A percentile compares a stretch with the other conserved stretches of the same genome.
Conservation (phyloP, 2,888 invertebrate genomes). For the Sturmia bella region DNA sequence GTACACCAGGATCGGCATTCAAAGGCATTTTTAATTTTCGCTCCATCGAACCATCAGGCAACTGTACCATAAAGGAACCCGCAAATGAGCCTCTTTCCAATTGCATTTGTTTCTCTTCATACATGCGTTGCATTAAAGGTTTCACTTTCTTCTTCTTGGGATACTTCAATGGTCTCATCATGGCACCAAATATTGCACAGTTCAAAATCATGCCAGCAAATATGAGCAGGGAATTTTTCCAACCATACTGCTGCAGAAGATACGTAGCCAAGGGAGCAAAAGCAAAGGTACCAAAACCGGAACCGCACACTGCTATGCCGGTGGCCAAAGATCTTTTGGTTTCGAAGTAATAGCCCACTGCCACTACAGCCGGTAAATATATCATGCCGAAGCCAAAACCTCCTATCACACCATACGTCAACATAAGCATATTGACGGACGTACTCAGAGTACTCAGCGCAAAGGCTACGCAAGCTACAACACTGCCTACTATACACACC, state of each 20-base stretch:
- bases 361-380: slow-evolving; percentile 97
- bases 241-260: slow-evolving; percentile 89
- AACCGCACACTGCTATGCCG: slow-evolving; percentile 97
- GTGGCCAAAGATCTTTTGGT: slow-evolving; percentile 96
- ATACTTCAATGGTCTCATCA: slow-evolving; percentile 82
- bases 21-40: slow-evolving; percentile 93
- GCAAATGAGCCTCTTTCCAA: slow-evolving; percentile 95
- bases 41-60: slow-evolving; percentile 95
- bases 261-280: slow-evolving; percentile 95
- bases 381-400: slow-evolving; percentile 97
- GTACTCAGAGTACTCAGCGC: slow-evolving; percentile 93
- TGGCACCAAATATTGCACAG: slow-evolving; percentile 91
- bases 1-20: slow-evolving; percentile 96
- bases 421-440: slow-evolving; percentile 93
- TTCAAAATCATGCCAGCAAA: slow-evolving; percentile 96
- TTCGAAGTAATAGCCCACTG: slow-evolving; percentile 98
- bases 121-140: slow-evolving; percentile 94
- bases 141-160: slow-evolving; percentile 84
- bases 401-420: slow-evolving; percentile 95
- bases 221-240: slow-evolving; percentile 95
- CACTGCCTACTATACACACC: slow-evolving; percentile 95
- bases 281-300: slow-evolving; percentile 96
- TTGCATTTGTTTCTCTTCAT: slow-evolving; percentile 94
- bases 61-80: slow-evolving; percentile 92
- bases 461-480: slow-evolving; percentile 92